Evolutionary conservation across 2,888 invertebrate genomes (phyloP), one percentile per base, ranked within the genome.

Genomic region (Melieria omissa): DNA sequence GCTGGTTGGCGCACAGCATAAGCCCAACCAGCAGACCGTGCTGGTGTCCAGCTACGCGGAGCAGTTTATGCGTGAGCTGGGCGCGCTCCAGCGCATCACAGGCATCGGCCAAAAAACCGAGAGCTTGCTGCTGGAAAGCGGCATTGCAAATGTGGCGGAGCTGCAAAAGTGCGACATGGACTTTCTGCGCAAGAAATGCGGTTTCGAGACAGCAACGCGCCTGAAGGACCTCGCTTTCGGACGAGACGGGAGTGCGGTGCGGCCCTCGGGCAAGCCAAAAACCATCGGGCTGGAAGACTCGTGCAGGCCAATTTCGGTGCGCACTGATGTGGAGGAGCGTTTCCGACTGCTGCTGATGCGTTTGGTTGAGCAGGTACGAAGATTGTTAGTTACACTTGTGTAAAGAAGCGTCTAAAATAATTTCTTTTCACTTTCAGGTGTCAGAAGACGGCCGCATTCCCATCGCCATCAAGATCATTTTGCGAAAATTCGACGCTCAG

Each of bases 21-120:
- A 94, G 85, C 95, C 96, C 6, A 92, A 95, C 85, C 91, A 94
- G 81, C 95, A 96, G 86, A 95, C 95, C 0, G 89, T 92, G 44
- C 88, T 95, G 75, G 92, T 91, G 76, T 94, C 95, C 5, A 91
- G 91, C 75, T 89, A 90, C 80, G 91, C 90, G 8, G 86, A 89
- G 66, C 88, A 88, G 74, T 90, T 95, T 78, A 89, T 95, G 88
- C 89, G 90, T 1, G 90, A 90, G 45, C 87, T 95, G 74, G 87
- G 88, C 57, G 88, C 89, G 78, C 87, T 93, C 49, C 88, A 90
- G 54, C 88, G 89, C 75, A 91, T 95, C 80, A 93, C 93, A 72
- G 94, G 95, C 60, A 92, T 95, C 78, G 95, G 95, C 7, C 89
- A 90, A 69, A 92, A 92, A 81, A 93, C 92, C 3, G 88, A 89